These are phyloP conservation scores for Nomada ruficornis DNA, from an alignment of 2,888 invertebrate genomes.

Conservation along the genomic window DNA sequence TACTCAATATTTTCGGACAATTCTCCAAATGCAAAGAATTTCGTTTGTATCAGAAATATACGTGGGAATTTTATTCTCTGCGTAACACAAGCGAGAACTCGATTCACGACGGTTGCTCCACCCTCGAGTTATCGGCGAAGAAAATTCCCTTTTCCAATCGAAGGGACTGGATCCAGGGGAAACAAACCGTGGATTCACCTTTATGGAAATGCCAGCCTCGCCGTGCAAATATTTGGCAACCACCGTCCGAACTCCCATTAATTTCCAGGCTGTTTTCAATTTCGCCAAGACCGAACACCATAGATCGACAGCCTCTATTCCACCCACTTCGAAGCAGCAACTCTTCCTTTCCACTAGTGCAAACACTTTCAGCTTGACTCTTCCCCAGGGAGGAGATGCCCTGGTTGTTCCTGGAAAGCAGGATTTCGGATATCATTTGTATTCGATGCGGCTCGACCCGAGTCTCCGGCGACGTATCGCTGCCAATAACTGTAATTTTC, in stretches of 20 bases:
- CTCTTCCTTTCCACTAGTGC: slow-evolving; percentile 23
- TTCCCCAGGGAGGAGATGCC: slow-evolving; percentile 44
- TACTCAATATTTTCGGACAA: no score
- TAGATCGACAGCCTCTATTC: slow-evolving; percentile 27
- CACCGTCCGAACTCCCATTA: slow-evolving; percentile 71
- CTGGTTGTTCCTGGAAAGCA: slow-evolving; percentile 19
- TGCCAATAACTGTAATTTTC: slow-evolving; percentile 21
- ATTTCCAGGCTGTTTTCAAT: slow-evolving; percentile 77
- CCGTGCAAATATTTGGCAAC: slow-evolving; percentile 75
- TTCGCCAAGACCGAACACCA: slow-evolving; percentile 67
- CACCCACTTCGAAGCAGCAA: not conserved
- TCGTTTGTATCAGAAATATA: no score
- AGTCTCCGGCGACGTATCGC: not conserved
- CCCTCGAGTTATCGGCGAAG: slow-evolving; percentile 29
- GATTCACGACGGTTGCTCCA: not conserved
- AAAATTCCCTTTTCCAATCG: slow-evolving; percentile 48
- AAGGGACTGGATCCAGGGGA: slow-evolving; percentile 15
- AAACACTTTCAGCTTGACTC: slow-evolving; percentile 29
- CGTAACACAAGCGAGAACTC: not conserved
- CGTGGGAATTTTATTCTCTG: not conserved
- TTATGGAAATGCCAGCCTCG: slow-evolving; percentile 60
- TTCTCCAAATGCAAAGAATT: no score
- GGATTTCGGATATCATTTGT: slow-evolving; percentile 56
- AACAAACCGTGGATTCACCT: slow-evolving; percentile 35
- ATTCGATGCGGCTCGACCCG: slow-evolving; percentile 35